Evolutionary conservation across 2,888 invertebrate genomes (phyloP).

Genomic region (Phania funesta): DNA sequence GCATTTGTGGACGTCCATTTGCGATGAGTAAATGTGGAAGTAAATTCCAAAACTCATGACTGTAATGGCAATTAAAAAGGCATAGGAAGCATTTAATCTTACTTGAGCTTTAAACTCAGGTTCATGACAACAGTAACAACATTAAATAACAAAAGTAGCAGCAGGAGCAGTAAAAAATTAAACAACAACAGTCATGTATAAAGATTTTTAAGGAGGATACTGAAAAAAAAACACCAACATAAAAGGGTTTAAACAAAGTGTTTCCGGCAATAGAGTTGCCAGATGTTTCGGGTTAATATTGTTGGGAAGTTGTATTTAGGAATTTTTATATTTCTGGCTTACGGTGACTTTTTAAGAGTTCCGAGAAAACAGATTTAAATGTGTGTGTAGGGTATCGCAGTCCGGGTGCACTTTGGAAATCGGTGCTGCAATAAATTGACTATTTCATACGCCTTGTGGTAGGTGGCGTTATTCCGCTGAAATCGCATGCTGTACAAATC

Average conservation of each 20-base stretch:
- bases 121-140: slow-evolving; percentile 24
- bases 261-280: background rate
- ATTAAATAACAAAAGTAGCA: background rate
- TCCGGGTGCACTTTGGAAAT: too few relatives aligned
- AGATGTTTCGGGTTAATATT: background rate
- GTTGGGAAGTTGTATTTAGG: too few relatives aligned
- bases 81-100: slow-evolving; percentile 58
- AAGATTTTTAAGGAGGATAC: too few relatives aligned
- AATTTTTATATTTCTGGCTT: too few relatives aligned
- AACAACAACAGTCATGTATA: background rate
- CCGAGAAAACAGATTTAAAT: too few relatives aligned
- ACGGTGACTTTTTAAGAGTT: too few relatives aligned
- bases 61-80: slow-evolving; percentile 58
- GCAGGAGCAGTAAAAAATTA: background rate
- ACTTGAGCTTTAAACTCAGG: slow-evolving; percentile 57
- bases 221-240: background rate
- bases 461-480: too few relatives aligned
- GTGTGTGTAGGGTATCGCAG: too few relatives aligned
- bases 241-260: background rate
- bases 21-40: slow-evolving; percentile 25
- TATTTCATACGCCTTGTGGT: too few relatives aligned
- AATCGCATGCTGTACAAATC: too few relatives aligned
- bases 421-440: too few relatives aligned
- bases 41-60: slow-evolving; percentile 55
- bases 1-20: slow-evolving; percentile 22